Conservation (phyloP, 2,113 vertebrate species). For the Puma concolor region DNA sequence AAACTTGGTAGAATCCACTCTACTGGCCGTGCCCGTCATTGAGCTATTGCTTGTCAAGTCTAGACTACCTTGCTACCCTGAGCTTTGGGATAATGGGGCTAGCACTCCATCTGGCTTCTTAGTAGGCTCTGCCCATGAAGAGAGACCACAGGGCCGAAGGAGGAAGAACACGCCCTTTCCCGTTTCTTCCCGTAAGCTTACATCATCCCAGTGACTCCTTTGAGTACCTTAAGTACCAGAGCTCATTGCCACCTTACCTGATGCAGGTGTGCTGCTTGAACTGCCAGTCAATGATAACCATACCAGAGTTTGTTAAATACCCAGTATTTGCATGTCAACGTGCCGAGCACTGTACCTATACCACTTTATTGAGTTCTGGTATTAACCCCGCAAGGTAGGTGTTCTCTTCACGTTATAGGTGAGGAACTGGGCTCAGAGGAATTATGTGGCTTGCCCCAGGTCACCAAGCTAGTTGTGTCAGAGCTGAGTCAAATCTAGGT, state of each 20-base stretch:
- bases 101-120: neutral
- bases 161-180: neutral
- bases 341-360: neutral
- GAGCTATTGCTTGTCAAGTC: neutral
- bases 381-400: neutral
- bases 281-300: neutral
- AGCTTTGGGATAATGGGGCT: neutral
- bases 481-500: neutral
- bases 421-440: neutral
- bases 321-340: neutral
- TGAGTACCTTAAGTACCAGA: neutral
- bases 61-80: neutral
- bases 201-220: neutral
- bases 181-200: neutral
- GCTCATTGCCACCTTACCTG: neutral
- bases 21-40: fast-evolving
- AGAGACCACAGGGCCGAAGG: too few relatives aligned
- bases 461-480: neutral
- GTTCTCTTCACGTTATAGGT: neutral
- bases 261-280: neutral
- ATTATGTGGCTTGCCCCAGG: neutral
- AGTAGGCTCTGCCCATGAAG: neutral
- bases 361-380: neutral
- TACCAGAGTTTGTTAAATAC: neutral
- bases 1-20: neutral